Percentiles rank a stretch among this genome's conserved stretches.
phyloP scores from a whole-genome alignment of 2,888 invertebrate genomes.

The Ischnura elegans region DNA sequence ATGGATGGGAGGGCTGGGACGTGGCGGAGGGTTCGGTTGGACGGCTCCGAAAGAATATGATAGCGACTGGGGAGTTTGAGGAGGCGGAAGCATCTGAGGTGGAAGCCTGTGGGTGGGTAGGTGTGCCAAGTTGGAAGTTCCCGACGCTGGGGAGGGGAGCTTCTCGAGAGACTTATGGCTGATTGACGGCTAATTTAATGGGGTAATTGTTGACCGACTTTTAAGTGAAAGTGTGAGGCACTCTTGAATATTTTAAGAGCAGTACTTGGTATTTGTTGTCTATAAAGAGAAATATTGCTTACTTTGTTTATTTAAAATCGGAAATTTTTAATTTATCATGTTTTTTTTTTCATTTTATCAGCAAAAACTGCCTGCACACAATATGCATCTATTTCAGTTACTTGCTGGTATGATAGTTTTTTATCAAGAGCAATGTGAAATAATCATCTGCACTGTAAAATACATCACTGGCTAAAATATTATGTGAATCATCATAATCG shows the following conservation, averaged over 20 bases:
- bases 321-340: too few relatives aligned
- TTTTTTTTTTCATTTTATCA: too few relatives aligned
- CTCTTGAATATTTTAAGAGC: conserved; percentile 4
- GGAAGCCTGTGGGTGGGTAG: background rate
- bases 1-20: background rate
- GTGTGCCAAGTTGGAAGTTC: background rate
- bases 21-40: background rate
- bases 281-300: background rate
- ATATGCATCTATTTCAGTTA: too few relatives aligned
- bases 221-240: background rate
- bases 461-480: too few relatives aligned
- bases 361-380: too few relatives aligned
- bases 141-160: too few relatives aligned
- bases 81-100: background rate
- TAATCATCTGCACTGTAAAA: too few relatives aligned
- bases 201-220: conserved; percentile 31
- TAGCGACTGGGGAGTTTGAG: conserved; percentile 25
- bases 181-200: conserved; percentile 38
- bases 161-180: background rate
- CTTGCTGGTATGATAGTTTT: too few relatives aligned
- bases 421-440: too few relatives aligned
- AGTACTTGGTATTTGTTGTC: background rate
- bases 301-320: too few relatives aligned
- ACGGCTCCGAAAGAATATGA: conserved; percentile 37
- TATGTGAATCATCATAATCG: too few relatives aligned